Conservation (phyloP, 2,797 vertebrate species). For the Florisuga fusca region DNA sequence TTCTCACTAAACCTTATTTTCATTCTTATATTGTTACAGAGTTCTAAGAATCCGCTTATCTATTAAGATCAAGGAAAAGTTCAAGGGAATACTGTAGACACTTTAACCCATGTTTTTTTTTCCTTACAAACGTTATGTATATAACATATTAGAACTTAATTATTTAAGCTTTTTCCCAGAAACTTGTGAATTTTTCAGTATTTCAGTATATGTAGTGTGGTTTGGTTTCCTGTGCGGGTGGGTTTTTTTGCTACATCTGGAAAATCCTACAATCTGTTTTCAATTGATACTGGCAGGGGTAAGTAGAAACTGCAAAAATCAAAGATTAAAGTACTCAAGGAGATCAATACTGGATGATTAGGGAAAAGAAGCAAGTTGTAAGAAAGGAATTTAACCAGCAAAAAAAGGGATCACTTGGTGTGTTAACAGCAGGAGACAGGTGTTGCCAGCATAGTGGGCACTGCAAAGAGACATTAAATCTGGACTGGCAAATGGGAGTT, state of each 20-base stretch:
- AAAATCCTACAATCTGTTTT: background rate
- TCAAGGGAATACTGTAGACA: background rate
- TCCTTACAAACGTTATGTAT: background rate
- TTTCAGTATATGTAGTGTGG: rapidly evolving
- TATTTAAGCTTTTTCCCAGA: background rate
- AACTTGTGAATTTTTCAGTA: background rate
- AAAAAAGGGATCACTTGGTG: background rate
- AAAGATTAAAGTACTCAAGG: background rate
- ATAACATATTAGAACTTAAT: background rate
- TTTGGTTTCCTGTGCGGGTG: background rate
- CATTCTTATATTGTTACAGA: background rate
- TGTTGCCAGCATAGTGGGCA: background rate
- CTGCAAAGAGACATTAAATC: background rate
- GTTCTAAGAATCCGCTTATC: background rate
- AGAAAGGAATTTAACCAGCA: background rate
- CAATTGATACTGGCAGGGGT: background rate
- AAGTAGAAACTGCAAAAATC: background rate
- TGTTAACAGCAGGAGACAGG: background rate
- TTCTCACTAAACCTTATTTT: background rate
- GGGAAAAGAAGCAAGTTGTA: background rate
- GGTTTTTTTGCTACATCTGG: background rate
- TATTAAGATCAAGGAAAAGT: background rate
- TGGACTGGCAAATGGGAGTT: background rate
- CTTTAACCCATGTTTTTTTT: background rate
- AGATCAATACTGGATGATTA: background rate